Conservation (phyloP, 2,113 vertebrate genomes). For the Chauna torquata region DNA sequence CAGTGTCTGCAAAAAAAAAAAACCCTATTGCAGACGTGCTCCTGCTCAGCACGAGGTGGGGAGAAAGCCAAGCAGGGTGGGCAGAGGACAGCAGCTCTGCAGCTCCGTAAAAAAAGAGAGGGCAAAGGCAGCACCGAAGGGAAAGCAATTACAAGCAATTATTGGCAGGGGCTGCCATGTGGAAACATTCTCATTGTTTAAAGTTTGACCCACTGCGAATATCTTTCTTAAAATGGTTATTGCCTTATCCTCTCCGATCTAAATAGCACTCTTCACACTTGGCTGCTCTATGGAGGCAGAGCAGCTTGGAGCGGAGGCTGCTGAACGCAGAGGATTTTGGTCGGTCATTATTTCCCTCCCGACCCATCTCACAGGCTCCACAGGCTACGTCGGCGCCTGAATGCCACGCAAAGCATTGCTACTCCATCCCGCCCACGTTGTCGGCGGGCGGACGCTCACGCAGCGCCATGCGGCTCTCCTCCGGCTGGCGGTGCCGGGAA, state of each 20-base stretch:
- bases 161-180: slow-evolving; percentile 45
- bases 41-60: neutral
- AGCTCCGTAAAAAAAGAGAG: neutral
- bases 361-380: neutral
- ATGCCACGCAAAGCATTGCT: neutral
- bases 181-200: slow-evolving; percentile 61
- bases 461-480: neutral
- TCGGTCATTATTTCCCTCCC: neutral
- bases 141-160: slow-evolving; percentile 68
- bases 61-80: neutral
- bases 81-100: neutral
- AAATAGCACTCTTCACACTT: slow-evolving; percentile 23
- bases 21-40: neutral
- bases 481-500: neutral
- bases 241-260: slow-evolving; percentile 20
- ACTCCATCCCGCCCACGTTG: neutral
- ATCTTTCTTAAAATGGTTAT: slow-evolving; percentile 47
- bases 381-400: neutral
- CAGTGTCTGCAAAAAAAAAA: neutral
- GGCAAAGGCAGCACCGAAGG: neutral
- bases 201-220: slow-evolving; percentile 41
- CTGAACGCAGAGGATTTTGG: neutral
- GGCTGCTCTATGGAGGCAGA: neutral
- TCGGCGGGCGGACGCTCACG: rapidly evolving
- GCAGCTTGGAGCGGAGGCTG: neutral